These are phyloP conservation scores for Tarsius wallacei DNA, from an alignment of 2,797 vertebrate genomes.

Conservation along the genomic window DNA sequence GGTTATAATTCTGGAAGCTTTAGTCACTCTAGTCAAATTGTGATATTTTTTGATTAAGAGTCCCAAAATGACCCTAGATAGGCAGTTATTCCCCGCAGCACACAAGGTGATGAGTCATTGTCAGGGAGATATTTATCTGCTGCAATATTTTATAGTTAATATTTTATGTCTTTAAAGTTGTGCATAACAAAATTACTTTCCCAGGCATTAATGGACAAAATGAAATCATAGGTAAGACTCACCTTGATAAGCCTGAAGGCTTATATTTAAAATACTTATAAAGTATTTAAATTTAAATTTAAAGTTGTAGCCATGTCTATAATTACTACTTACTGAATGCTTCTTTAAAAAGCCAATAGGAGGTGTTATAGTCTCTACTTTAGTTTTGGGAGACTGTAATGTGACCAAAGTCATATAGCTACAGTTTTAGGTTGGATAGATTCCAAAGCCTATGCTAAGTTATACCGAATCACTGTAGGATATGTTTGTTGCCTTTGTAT, in stretches of 20 bases:
- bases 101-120: background rate
- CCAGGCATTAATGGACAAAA: background rate
- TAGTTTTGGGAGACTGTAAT: background rate
- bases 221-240: background rate
- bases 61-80: background rate
- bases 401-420: background rate
- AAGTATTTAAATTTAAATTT: background rate
- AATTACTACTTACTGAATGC: background rate
- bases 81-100: background rate
- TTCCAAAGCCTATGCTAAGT: background rate
- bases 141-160: background rate
- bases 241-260: background rate
- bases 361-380: background rate
- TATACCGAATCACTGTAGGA: background rate
- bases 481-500: background rate
- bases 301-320: background rate
- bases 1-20: background rate
- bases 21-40: background rate
- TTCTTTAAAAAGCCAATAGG: background rate
- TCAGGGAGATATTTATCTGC: background rate
- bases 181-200: background rate
- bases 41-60: background rate
- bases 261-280: background rate
- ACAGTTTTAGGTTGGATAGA: background rate
- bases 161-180: conserved; percentile 8